phyloP scores from a whole-genome alignment of 2,797 vertebrate genomes.

The Rachycentron canadum region DNA sequence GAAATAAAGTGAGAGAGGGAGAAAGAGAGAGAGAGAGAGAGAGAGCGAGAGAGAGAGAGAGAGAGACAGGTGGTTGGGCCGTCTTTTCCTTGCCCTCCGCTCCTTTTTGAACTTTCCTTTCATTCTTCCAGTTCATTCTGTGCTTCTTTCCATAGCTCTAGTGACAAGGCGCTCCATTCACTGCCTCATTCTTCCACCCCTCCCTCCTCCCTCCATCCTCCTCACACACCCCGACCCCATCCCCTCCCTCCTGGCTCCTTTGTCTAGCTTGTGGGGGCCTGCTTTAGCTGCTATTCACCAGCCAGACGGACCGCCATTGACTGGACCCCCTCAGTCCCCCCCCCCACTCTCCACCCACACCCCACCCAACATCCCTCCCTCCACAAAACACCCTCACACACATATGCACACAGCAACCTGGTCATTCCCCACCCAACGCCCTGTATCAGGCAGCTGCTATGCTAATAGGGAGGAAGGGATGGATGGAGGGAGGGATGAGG shows the following conservation, averaged over 20 bases:
- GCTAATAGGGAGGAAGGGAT: conserved; percentile 91
- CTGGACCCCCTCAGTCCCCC: conserved; percentile 75
- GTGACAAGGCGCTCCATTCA: conserved; percentile 87
- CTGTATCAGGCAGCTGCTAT: conserved; percentile 94
- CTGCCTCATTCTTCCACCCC: conserved; percentile 81
- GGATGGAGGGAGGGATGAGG: conserved; percentile 66
- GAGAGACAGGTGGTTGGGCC: conserved; percentile 86
- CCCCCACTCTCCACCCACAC: not conserved
- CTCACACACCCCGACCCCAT: conserved; percentile 70
- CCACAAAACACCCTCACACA: conserved; percentile 77
- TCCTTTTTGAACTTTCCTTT: conserved; percentile 87
- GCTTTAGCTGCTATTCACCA: conserved; percentile 87
- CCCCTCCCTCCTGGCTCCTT: conserved; percentile 78
- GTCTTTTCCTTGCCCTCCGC: conserved; percentile 83
- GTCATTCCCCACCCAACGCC: conserved; percentile 84
- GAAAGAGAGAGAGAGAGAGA: conserved; percentile 60
- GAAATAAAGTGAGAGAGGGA: conserved; percentile 53
- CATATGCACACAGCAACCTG: conserved; percentile 82
- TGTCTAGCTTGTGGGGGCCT: conserved; percentile 81
- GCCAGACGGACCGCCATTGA: conserved; percentile 88
- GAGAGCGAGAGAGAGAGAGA: conserved; percentile 64
- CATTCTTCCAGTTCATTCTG: conserved; percentile 86
- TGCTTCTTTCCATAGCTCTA: conserved; percentile 82
- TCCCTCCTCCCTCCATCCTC: conserved; percentile 68
- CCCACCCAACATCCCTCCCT: conserved; percentile 58